phyloP scores from a whole-genome alignment of 2,113 vertebrate genomes.

The Stigmatopora nigra region DNA sequence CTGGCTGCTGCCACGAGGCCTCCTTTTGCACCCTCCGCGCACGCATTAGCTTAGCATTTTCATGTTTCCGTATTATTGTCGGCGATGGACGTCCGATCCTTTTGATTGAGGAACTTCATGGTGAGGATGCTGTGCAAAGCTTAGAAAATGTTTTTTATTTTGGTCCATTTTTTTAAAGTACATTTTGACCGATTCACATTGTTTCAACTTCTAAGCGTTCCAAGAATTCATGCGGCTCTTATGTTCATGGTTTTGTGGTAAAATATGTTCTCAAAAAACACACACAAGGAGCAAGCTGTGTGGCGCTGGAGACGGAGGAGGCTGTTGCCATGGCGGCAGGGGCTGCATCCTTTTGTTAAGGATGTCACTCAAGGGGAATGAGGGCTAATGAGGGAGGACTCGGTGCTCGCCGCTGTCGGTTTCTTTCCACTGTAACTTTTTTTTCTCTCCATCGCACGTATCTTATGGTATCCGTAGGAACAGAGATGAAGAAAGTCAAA shows the following conservation, averaged over 20 bases:
- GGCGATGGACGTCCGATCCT: too few relatives aligned
- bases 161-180: too few relatives aligned
- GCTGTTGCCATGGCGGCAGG: slow-evolving; percentile 71
- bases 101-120: too few relatives aligned
- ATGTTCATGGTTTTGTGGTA: background rate
- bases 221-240: background rate
- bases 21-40: slow-evolving; percentile 59
- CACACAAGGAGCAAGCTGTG: slow-evolving; percentile 55
- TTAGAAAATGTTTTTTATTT: too few relatives aligned
- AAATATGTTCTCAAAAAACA: slow-evolving; percentile 7
- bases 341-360: slow-evolving; percentile 73
- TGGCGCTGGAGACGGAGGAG: slow-evolving; percentile 67
- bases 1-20: slow-evolving; percentile 66
- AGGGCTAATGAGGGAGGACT: slow-evolving; percentile 72
- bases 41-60: slow-evolving; percentile 14
- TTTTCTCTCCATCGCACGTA: background rate
- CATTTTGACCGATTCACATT: too few relatives aligned
- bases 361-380: slow-evolving; percentile 72
- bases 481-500: background rate
- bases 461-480: slow-evolving; percentile 26
- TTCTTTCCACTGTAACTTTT: background rate
- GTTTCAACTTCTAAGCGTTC: too few relatives aligned
- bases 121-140: too few relatives aligned
- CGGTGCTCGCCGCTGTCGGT: slow-evolving; percentile 40
- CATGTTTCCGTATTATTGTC: too few relatives aligned